Evolutionary conservation across 1,140 invertebrate species (phyloP).

Genomic region (Caenorhabditis inopinata): DNA sequence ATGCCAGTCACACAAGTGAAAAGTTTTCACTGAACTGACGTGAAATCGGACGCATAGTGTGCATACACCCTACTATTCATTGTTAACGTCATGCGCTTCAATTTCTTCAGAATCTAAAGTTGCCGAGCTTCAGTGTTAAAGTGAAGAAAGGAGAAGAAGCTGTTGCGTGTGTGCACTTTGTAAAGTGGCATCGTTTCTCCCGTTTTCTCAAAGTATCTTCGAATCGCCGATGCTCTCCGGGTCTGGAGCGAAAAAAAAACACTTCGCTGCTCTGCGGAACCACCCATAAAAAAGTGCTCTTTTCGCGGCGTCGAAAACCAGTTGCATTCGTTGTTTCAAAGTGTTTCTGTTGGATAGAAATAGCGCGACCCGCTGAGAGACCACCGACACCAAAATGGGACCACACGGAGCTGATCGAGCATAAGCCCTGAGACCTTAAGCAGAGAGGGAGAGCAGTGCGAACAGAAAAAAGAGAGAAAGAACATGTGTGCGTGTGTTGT

Average conservation of each 20-base stretch:
- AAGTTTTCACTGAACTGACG: too few species aligned
- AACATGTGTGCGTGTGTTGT: conserved; percentile 12
- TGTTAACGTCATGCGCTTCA: too few species aligned
- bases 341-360: neutral
- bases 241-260: neutral
- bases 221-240: neutral
- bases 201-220: neutral
- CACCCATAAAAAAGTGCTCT: conserved; percentile 28
- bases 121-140: neutral
- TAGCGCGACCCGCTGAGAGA: neutral
- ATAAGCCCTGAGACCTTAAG: too few species aligned
- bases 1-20: too few species aligned
- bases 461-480: neutral
- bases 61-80: too few species aligned
- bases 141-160: neutral
- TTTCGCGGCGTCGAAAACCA: neutral
- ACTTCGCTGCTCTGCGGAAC: neutral
- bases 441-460: neutral
- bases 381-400: neutral
- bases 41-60: too few species aligned
- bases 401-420: conserved; percentile 7
- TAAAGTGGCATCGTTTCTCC: conserved; percentile 9
- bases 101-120: too few species aligned
- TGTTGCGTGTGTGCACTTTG: conserved; percentile 27
- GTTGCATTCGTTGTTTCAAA: conserved; percentile 31